Base-by-base conservation (phyloP, 2,888 invertebrate genomes). In the Leucozona laternaria region DNA sequence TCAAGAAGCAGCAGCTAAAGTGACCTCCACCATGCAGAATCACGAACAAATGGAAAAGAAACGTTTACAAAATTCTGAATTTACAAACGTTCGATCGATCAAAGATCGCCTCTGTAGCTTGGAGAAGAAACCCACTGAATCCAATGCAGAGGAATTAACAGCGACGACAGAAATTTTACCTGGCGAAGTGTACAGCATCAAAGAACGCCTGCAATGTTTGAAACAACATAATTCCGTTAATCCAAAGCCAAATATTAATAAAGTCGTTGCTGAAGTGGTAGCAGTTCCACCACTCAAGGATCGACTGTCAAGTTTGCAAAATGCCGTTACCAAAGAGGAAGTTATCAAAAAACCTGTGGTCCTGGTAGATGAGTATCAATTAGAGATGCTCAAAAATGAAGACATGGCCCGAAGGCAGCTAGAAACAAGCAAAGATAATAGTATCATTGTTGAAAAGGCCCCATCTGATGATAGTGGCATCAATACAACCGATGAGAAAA, bases 101-200 rank as follows among this genome's bases (percentile, higher is more conserved):
- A 96, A 96, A 90, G 96, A 96, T 90, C 94, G 96, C 89, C 92
- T 96, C 79, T 95, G 95, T 89, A 95, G 94, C 90, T 93, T 96
- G 90, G 96, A 95, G 90, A 95, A 94, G 91, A 95, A 88, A 68
- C 73, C 95, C 4, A 34, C 25, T 86, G 94, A 94, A 20, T 94
- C 73, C 6, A 28, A 43, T 28, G n/a, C 94, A 90, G 95, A 95
- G 0, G 84, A 85, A 48, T 17, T 28, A 53, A 20, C 50, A 40
- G 34, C 5, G 10, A 34, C 73, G 20, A 71, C 79, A 55, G 76
- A 77, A 70, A 87, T 83, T 70, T 90, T 95, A 50, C 94, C 95
- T 8, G 93, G 94, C 28, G 95, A 95, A 90, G 94, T 95, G 55
- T 94, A 93, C 88, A 94, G 95, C 86, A 93, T 95, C 55, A 94